A percentile compares a stretch with the other conserved stretches of the same genome.
These are phyloP conservation scores for Aphelenchoides avenae DNA, from an alignment of 1,140 invertebrate species.

Conservation along the genomic window DNA sequence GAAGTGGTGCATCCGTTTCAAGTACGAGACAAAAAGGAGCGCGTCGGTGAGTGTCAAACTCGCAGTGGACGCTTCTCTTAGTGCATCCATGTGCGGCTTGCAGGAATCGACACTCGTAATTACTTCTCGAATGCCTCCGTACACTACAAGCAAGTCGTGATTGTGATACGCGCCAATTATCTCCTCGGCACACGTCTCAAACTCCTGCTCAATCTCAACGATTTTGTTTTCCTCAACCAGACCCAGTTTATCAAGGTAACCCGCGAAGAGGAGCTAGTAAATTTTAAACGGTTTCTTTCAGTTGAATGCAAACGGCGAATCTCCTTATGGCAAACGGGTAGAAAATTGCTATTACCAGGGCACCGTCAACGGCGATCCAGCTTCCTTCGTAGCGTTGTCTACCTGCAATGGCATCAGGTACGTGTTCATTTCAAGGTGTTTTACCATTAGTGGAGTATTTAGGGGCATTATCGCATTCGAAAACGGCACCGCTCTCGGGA, in stretches of 20 bases:
- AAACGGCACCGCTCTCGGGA: conserved; percentile 56
- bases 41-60: too few relatives aligned
- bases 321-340: conserved; percentile 29
- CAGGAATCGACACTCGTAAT: conserved; percentile 56
- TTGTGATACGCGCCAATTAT: conserved; percentile 44
- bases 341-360: conserved; percentile 58
- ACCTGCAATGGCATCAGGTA: conserved; percentile 52
- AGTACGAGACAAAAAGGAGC: conserved; percentile 57
- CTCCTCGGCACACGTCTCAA: conserved; percentile 41
- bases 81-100: too few relatives aligned
- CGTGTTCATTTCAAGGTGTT: conserved; percentile 8
- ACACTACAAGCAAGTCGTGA: conserved; percentile 53
- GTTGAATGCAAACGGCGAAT: conserved; percentile 46
- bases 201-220: conserved; percentile 49
- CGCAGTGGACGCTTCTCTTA: too few relatives aligned
- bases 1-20: conserved; percentile 59
- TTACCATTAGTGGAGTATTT: conserved; percentile 9
- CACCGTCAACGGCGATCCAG: conserved; percentile 52
- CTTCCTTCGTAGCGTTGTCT: conserved; percentile 54
- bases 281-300: conserved; percentile 34
- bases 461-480: conserved; percentile 54
- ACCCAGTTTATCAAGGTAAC: conserved; percentile 52
- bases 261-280: background rate
- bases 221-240: conserved; percentile 50
- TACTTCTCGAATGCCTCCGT: conserved; percentile 55